phyloP scores from a whole-genome alignment of 2,797 vertebrate genomes.

The Mergus octosetaceus region DNA sequence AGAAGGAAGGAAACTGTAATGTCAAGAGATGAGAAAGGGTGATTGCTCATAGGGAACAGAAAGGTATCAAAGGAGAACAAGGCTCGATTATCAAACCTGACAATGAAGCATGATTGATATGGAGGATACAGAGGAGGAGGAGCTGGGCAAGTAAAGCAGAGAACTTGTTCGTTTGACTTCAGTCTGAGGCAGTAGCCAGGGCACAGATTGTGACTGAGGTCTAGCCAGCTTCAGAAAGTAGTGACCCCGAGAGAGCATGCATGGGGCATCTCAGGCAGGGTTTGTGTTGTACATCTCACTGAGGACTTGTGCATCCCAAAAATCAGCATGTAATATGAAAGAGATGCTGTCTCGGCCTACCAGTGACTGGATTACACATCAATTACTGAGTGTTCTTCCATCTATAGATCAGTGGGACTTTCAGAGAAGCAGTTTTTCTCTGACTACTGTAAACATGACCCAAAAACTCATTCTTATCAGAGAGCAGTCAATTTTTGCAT shows the following conservation, averaged over 20 bases:
- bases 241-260: accelerated
- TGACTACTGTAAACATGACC: not conserved
- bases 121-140: not conserved
- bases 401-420: not conserved
- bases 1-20: not conserved
- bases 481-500: too few relatives aligned
- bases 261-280: accelerated
- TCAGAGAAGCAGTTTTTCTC: not conserved
- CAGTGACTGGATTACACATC: not conserved
- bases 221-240: not conserved
- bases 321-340: accelerated
- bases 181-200: not conserved
- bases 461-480: not conserved
- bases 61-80: not conserved
- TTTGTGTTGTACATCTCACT: not conserved
- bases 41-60: not conserved
- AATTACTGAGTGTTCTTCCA: accelerated
- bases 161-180: not conserved
- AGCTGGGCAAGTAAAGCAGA: not conserved
- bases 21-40: not conserved
- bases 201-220: not conserved
- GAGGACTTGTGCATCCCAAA: not conserved
- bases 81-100: not conserved
- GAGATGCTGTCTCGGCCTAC: not conserved
- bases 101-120: not conserved